phyloP scores from a whole-genome alignment of 2,797 vertebrate species.

The Erithacus rubecula region DNA sequence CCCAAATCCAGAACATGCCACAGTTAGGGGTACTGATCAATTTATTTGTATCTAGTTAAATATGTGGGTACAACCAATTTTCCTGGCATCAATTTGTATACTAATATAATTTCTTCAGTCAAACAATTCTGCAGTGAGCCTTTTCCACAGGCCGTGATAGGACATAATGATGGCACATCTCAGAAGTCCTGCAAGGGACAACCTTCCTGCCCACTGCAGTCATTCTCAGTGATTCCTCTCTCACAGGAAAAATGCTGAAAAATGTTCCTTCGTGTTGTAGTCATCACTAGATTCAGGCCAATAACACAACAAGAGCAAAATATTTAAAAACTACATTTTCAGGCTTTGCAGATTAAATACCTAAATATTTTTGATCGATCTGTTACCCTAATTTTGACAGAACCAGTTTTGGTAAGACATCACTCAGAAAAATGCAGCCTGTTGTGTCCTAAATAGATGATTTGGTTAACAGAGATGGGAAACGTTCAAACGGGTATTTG shows the following conservation, averaged over 20 bases:
- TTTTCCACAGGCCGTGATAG: background rate
- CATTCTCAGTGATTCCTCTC: background rate
- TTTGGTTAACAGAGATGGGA: background rate
- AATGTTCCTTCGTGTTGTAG: background rate
- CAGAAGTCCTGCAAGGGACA: background rate
- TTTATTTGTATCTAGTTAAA: background rate
- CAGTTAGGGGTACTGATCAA: background rate
- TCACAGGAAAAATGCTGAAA: background rate
- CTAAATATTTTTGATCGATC: background rate
- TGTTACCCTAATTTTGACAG: background rate
- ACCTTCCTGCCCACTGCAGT: background rate
- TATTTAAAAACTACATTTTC: background rate
- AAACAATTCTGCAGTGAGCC: background rate
- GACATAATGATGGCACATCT: background rate
- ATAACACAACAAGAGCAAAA: background rate
- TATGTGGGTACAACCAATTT: background rate
- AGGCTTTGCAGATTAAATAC: background rate
- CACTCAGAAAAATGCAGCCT: background rate
- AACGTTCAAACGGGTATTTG: background rate
- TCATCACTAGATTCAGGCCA: background rate
- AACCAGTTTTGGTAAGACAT: background rate
- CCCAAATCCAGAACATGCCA: background rate
- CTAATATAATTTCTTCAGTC: background rate
- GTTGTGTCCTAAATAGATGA: background rate
- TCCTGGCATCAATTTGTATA: background rate